These are phyloP conservation scores for Escarpia spicata DNA, from an alignment of 2,888 invertebrate genomes.

Conservation along the genomic window DNA sequence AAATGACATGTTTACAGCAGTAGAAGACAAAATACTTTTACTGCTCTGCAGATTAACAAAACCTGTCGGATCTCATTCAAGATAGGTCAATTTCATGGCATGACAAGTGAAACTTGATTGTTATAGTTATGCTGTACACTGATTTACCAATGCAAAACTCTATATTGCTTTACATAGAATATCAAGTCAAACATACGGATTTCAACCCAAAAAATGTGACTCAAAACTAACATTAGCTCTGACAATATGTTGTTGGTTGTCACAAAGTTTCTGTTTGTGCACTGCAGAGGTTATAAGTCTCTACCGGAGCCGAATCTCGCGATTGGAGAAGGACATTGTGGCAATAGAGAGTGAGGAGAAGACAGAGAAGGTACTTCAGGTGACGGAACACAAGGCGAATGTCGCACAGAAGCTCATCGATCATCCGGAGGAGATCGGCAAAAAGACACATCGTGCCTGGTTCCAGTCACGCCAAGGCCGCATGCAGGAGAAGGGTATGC, in stretches of 20 bases:
- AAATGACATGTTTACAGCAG: too few species aligned
- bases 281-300: conserved; percentile 73
- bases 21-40: too few species aligned
- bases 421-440: conserved; percentile 61
- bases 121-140: too few species aligned
- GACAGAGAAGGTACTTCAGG: conserved; percentile 83
- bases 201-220: background rate
- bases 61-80: too few species aligned
- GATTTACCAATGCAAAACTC: too few species aligned
- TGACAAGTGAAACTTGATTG: too few species aligned
- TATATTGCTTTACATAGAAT: too few species aligned
- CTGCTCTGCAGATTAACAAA: too few species aligned
- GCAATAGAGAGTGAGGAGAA: conserved; percentile 81
- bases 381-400: conserved; percentile 85
- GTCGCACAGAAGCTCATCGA: conserved; percentile 74
- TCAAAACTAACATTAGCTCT: background rate
- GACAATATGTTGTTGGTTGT: background rate
- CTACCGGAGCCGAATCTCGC: conserved; percentile 78
- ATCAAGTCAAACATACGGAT: background rate
- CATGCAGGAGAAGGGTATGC: conserved; percentile 70
- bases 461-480: conserved; percentile 87
- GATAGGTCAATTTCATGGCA: too few species aligned
- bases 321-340: conserved; percentile 81
- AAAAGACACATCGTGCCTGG: conserved; percentile 71
- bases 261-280: background rate